A percentile compares a stretch with the other conserved stretches of the same genome.
These are phyloP conservation scores for Minunthozetes semirufus DNA, from an alignment of 2,888 invertebrate species.

Conservation along the genomic window DNA sequence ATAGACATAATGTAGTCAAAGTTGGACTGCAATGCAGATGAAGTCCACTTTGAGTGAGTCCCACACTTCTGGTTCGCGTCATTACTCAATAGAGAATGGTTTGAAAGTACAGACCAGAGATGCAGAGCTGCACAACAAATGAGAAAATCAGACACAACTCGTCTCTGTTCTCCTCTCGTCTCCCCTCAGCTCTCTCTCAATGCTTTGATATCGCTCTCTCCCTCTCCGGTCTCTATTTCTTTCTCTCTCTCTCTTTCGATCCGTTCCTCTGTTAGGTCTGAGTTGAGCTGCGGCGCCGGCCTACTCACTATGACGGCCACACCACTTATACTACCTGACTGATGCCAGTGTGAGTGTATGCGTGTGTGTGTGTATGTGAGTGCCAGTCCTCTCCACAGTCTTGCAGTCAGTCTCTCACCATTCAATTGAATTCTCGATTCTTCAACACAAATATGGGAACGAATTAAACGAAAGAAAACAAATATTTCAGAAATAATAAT, in stretches of 20 bases:
- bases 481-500: background rate
- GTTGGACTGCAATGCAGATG: conserved; percentile 4
- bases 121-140: background rate
- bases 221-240: background rate
- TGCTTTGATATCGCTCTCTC: background rate
- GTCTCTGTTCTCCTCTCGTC: background rate
- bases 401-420: background rate
- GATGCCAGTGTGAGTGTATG: background rate
- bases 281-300: conserved; percentile 16
- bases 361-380: background rate
- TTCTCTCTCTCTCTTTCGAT: conserved; percentile 3
- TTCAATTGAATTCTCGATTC: background rate
- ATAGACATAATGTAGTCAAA: conserved; percentile 14
- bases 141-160: conserved; percentile 16
- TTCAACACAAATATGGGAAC: conserved; percentile 5
- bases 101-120: conserved; percentile 1
- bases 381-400: background rate
- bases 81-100: conserved; percentile 15
- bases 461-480: background rate
- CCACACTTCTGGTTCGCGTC: conserved; percentile 9
- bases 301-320: conserved; percentile 22
- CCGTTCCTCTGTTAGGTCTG: conserved; percentile 10
- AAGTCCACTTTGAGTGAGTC: conserved; percentile 4
- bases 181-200: background rate
- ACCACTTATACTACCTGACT: background rate